Evolutionary conservation across 1,140 invertebrate species (phyloP).

Genomic region (Panagrolaimus sp.): DNA sequence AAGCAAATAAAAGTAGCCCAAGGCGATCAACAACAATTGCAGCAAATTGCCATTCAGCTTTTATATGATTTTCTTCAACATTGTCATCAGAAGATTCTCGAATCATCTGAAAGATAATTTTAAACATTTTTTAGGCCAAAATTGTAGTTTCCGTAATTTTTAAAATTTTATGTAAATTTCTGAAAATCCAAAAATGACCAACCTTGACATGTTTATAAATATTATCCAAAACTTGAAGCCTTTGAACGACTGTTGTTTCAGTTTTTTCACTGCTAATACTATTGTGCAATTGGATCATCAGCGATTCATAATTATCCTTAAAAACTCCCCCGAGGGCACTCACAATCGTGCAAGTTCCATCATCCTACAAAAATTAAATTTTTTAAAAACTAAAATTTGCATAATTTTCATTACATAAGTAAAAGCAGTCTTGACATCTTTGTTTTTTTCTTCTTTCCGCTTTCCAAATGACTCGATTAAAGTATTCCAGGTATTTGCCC

Average conservation of each 20-base stretch:
- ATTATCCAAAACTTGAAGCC: constrained; percentile 30
- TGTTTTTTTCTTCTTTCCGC: constrained; percentile 27
- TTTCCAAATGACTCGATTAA: constrained; percentile 34
- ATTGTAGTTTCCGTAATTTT: not conserved
- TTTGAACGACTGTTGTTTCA: constrained; percentile 15
- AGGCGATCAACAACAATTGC: constrained; percentile 98
- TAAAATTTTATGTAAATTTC: not conserved
- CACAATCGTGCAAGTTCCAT: constrained; percentile 30
- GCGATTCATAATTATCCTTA: constrained; percentile 29
- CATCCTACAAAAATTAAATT: constrained; percentile 15
- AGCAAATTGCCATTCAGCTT: constrained; percentile 91
- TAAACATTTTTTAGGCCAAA: too few species aligned
- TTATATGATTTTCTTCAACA: constrained; percentile 37
- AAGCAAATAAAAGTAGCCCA: constrained; percentile 95
- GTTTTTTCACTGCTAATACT: constrained; percentile 22
- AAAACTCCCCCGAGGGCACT: constrained; percentile 24
- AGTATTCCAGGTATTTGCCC: constrained; percentile 36
- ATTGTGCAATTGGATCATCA: constrained; percentile 26
- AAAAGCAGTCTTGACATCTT: constrained; percentile 29
- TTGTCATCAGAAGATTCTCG: constrained; percentile 46
- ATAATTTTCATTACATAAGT: constrained; percentile 30
- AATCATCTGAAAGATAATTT: constrained; percentile 42
- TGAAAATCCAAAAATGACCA: not conserved
- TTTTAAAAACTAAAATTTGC: not conserved
- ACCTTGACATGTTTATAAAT: constrained; percentile 46